Percentiles rank a stretch among this genome's conserved stretches.
phyloP scores from a whole-genome alignment of 1,140 invertebrate genomes.

The Pseudachorutes palmiensis region DNA sequence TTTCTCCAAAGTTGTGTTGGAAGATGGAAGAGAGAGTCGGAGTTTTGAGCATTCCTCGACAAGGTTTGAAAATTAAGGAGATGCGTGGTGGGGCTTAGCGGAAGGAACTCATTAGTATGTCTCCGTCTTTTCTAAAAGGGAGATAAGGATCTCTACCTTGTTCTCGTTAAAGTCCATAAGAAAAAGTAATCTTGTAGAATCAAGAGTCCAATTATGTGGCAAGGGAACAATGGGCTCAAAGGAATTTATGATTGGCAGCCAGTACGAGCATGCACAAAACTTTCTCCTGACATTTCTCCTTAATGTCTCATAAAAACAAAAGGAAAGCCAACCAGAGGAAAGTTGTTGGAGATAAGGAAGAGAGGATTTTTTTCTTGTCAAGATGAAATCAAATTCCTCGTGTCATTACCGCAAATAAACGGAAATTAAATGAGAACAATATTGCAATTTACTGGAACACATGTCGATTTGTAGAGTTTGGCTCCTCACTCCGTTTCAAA shows the following conservation, averaged over 20 bases:
- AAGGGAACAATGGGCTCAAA: neutral
- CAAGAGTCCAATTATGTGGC: constrained; percentile 3
- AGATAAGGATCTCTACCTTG: neutral
- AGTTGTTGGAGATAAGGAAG: no score
- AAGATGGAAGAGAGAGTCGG: neutral
- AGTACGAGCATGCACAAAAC: neutral
- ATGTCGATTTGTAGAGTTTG: no score
- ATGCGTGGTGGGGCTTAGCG: neutral
- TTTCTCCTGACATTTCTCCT: neutral
- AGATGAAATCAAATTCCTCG: neutral
- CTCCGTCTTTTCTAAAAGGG: neutral
- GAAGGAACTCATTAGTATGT: neutral
- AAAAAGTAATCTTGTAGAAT: constrained; percentile 5
- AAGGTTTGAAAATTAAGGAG: neutral
- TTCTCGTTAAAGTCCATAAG: neutral
- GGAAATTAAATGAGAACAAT: neutral
- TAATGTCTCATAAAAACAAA: constrained; percentile 13
- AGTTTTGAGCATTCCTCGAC: neutral
- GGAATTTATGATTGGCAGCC: constrained; percentile 10
- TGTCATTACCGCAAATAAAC: neutral
- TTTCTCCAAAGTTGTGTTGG: no score
- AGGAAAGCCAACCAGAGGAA: no score
- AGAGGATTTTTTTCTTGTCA: neutral
- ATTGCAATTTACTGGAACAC: no score
- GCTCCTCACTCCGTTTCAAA: no score